phyloP scores from a whole-genome alignment of 1,140 invertebrate species.

The Neomicropteryx cornuta region DNA sequence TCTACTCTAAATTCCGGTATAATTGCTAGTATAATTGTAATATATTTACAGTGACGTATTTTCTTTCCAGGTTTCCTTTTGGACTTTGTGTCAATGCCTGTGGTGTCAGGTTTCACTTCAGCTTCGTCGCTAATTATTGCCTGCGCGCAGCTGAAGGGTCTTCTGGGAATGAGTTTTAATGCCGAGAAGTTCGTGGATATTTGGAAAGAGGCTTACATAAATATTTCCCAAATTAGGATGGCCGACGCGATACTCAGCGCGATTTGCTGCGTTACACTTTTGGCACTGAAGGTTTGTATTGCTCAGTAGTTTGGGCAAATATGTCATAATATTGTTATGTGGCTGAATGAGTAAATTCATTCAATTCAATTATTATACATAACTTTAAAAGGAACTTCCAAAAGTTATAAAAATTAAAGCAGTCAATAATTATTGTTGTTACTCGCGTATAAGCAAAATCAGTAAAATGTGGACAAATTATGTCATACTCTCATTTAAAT shows the following conservation, averaged over 20 bases:
- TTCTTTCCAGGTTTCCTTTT: constrained; percentile 63
- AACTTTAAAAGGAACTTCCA: not conserved
- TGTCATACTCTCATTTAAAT: too few relatives aligned
- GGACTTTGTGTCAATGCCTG: constrained; percentile 75
- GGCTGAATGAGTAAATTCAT: not conserved
- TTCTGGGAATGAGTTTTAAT: constrained; percentile 54
- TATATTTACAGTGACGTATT: constrained; percentile 2
- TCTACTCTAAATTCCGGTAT: constrained; percentile 2
- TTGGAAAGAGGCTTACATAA: constrained; percentile 40
- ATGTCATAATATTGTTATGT: not conserved
- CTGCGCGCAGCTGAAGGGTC: constrained; percentile 65
- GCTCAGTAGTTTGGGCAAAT: too few relatives aligned
- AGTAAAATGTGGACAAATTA: too few relatives aligned
- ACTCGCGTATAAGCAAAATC: too few relatives aligned
- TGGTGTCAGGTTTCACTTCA: constrained; percentile 78
- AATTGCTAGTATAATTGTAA: constrained; percentile 9
- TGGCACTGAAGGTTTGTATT: constrained; percentile 48
- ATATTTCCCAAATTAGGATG: constrained; percentile 40
- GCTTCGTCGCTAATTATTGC: constrained; percentile 78
- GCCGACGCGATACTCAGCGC: constrained; percentile 54
- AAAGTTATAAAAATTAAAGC: too few relatives aligned
- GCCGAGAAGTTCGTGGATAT: constrained; percentile 50
- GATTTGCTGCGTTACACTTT: constrained; percentile 45
- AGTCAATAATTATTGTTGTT: too few relatives aligned
- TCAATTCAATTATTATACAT: not conserved